Conservation (phyloP, 1,140 invertebrate species). For the Seison nebaliae region DNA sequence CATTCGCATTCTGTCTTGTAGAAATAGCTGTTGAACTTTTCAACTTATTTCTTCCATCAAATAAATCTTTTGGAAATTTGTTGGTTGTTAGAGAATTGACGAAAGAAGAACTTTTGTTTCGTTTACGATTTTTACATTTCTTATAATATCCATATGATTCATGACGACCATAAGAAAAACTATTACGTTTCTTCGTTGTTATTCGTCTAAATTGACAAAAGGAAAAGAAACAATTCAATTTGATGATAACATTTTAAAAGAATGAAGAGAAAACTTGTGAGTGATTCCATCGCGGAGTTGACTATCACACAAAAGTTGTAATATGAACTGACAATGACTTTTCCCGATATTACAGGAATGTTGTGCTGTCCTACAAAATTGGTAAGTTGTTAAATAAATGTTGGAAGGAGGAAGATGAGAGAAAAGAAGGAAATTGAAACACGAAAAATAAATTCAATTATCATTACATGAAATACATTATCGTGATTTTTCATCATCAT, state of each 20-base stretch:
- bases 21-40: constrained; percentile 16
- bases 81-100: no score
- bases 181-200: not conserved
- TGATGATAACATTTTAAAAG: not conserved
- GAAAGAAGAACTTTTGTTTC: constrained; percentile 19
- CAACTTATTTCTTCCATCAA: no score
- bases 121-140: no score
- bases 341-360: constrained; percentile 24
- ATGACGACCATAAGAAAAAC: not conserved
- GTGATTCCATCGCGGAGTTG: constrained; percentile 6
- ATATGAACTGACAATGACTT: constrained; percentile 21
- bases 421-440: no score
- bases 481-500: no score
- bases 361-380: constrained; percentile 24
- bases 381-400: constrained; percentile 24
- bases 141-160: not conserved
- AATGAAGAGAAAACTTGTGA: not conserved
- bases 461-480: no score
- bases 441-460: no score
- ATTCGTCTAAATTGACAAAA: not conserved
- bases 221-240: not conserved
- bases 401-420: no score
- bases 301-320: constrained; percentile 23
- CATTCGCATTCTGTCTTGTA: constrained; percentile 24
- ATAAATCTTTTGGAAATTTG: no score